phyloP scores from a whole-genome alignment of 2,888 invertebrate genomes.

The Papilio demoleus region DNA sequence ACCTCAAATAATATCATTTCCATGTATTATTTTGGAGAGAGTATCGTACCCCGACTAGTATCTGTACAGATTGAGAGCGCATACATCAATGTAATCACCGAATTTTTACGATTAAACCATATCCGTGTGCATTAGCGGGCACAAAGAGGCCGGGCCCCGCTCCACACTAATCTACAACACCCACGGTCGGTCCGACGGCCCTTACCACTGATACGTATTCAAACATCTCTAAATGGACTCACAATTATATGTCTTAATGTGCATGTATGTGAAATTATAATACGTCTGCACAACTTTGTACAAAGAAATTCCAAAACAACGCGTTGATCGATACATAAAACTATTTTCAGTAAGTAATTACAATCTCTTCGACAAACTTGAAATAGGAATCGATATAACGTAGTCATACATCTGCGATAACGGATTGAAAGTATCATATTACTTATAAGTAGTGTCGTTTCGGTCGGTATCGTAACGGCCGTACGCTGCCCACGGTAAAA shows the following conservation, averaged over 20 bases:
- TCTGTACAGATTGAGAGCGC: constrained; percentile 19
- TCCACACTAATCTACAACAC: constrained; percentile 63
- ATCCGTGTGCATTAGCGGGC: constrained; percentile 62
- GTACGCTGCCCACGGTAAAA: constrained; percentile 46
- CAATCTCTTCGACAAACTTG: not conserved
- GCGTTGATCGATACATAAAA: not conserved
- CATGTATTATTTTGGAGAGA: not conserved
- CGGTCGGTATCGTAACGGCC: not conserved
- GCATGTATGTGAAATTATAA: not conserved
- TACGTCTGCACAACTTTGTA: not conserved
- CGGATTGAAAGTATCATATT: constrained; percentile 22
- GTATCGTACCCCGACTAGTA: not conserved
- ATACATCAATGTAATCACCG: constrained; percentile 51
- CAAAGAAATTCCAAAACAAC: not conserved
- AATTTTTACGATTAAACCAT: constrained; percentile 57
- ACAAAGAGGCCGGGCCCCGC: constrained; percentile 49
- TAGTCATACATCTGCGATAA: constrained; percentile 9
- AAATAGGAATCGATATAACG: constrained; percentile 9
- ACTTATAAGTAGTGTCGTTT: constrained; percentile 8
- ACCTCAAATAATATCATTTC: not conserved
- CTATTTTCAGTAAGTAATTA: not conserved
- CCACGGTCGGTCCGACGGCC: constrained; percentile 50
- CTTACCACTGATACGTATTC: constrained; percentile 17
- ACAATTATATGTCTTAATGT: constrained; percentile 19
- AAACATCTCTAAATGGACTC: constrained; percentile 16